A percentile compares a stretch with the other conserved stretches of the same genome.
These are phyloP conservation scores for Daktulosphaira vitifoliae DNA, from an alignment of 1,140 invertebrate species.

Conservation along the genomic window DNA sequence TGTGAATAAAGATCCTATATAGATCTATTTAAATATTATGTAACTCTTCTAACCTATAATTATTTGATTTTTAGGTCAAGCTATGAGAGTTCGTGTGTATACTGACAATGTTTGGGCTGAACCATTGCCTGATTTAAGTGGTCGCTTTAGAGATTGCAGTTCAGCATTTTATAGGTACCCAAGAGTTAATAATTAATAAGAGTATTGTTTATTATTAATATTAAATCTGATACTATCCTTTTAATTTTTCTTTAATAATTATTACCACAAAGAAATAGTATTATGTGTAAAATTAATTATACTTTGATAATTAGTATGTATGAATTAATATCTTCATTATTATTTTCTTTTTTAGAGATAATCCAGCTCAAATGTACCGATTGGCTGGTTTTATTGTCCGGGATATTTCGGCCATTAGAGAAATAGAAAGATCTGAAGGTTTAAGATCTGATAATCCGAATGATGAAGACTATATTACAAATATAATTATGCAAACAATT, in stretches of 20 bases:
- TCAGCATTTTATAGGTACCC: constrained; percentile 11
- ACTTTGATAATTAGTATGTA: too few relatives aligned
- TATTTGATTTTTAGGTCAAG: neutral
- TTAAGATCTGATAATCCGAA: neutral
- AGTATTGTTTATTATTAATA: too few relatives aligned
- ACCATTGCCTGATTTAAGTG: constrained; percentile 22
- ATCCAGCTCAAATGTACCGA: constrained; percentile 5
- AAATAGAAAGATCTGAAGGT: neutral
- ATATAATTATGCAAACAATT: neutral
- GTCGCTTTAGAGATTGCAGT: constrained; percentile 9
- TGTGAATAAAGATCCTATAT: too few relatives aligned
- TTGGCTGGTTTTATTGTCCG: neutral
- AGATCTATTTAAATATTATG: too few relatives aligned
- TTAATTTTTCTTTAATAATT: too few relatives aligned
- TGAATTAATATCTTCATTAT: too few relatives aligned
- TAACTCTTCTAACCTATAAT: neutral
- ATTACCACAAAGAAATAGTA: too few relatives aligned
- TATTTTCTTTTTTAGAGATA: constrained; percentile 1
- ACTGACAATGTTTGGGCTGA: neutral
- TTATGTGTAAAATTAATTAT: too few relatives aligned
- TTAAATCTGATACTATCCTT: too few relatives aligned
- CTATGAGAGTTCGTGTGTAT: neutral
- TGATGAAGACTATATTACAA: neutral
- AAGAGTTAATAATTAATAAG: neutral
- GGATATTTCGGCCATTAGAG: neutral